Percentiles rank a stretch among this genome's conserved stretches.
Evolutionary conservation across 2,113 vertebrate genomes (phyloP).

Genomic region (Trogon melanurus): DNA sequence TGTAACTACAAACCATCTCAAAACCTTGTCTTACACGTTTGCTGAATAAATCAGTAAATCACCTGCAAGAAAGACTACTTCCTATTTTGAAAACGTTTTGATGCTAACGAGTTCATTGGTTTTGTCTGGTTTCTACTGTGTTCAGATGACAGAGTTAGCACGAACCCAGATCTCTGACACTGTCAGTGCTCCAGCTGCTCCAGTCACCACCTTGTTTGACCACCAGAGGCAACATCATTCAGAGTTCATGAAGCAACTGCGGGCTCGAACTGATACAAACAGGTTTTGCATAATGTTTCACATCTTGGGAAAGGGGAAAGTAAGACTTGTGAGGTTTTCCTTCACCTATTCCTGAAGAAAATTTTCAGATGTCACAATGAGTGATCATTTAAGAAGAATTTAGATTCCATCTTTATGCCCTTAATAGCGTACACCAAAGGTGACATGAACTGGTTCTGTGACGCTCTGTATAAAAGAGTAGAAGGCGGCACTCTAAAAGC

Average conservation of each 20-base stretch:
- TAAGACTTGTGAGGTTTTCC: background rate
- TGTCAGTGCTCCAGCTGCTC: constrained; percentile 63
- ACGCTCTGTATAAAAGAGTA: background rate
- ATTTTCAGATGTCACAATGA: background rate
- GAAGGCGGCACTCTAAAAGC: background rate
- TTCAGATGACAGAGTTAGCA: constrained; percentile 87
- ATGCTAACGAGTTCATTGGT: background rate
- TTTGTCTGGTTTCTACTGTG: background rate
- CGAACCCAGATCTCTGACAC: constrained; percentile 76
- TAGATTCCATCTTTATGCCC: background rate
- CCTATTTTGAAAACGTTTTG: background rate
- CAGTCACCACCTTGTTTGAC: constrained; percentile 69
- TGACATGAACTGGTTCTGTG: background rate
- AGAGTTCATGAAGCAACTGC: constrained; percentile 70
- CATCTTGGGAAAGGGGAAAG: background rate
- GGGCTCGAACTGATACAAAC: constrained; percentile 73
- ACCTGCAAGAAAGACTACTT: background rate
- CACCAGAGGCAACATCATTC: constrained; percentile 73
- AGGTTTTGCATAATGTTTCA: constrained; percentile 72
- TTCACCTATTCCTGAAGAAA: background rate
- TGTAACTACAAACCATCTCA: background rate
- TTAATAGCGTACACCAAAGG: fast-evolving
- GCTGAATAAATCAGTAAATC: background rate
- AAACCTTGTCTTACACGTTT: background rate
- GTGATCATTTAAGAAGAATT: background rate